Evolutionary conservation across 2,113 vertebrate genomes (phyloP).

Genomic region (Rattus norvegicus): DNA sequence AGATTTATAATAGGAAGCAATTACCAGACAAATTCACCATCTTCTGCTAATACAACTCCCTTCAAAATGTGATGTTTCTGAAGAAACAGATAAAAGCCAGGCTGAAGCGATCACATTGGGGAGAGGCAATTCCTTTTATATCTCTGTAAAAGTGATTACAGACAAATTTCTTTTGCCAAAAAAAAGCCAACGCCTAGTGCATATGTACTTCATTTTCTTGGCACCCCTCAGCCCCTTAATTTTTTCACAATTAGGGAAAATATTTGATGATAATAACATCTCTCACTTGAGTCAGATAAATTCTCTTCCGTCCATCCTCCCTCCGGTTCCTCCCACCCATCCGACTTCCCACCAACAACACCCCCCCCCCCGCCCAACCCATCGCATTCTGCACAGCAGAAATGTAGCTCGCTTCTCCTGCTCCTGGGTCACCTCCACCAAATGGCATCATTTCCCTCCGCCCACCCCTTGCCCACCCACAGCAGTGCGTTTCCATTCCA

Average conservation of each 20-base stretch:
- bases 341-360: background rate
- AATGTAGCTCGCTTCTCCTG: rapidly evolving
- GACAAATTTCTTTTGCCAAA: conserved; percentile 58
- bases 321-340: background rate
- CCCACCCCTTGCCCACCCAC: background rate
- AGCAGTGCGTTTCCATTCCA: rapidly evolving
- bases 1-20: conserved; percentile 47
- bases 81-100: conserved; percentile 47
- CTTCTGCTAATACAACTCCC: background rate
- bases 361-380: background rate
- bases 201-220: conserved; percentile 48
- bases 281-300: background rate
- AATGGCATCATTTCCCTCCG: background rate
- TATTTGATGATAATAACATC: background rate
- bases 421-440: no score
- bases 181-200: conserved; percentile 15
- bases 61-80: background rate
- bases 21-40: conserved; percentile 8
- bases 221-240: conserved; percentile 43
- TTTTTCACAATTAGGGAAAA: conserved; percentile 66
- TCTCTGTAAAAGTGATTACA: conserved; percentile 68
- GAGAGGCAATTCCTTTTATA: conserved; percentile 54
- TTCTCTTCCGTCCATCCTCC: background rate
- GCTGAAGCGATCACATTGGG: conserved; percentile 8
- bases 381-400: background rate